A percentile compares a stretch with the other conserved stretches of the same genome.
These are phyloP conservation scores for Acrocephalus arundinaceus DNA, from an alignment of 2,113 vertebrate species.

Conservation along the genomic window DNA sequence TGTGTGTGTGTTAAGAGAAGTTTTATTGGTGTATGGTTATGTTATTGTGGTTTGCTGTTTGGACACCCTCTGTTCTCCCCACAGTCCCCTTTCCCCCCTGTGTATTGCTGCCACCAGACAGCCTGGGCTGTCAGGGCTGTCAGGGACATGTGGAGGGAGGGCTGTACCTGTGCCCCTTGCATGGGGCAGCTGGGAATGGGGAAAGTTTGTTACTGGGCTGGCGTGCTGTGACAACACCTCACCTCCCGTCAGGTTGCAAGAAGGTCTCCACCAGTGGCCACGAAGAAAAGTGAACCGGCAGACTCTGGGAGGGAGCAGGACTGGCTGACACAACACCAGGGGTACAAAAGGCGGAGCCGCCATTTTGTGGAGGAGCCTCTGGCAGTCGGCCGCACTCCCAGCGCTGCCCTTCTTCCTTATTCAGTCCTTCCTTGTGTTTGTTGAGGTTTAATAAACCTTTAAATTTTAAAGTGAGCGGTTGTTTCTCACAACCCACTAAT, in stretches of 20 bases:
- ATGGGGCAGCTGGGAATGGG: not conserved
- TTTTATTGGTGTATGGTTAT: not conserved
- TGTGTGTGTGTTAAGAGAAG: not conserved
- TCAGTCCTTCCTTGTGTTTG: not conserved
- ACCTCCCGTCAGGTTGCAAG: not conserved
- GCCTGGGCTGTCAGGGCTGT: not conserved
- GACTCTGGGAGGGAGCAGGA: not conserved
- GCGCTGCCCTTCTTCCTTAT: not conserved
- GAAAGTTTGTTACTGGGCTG: not conserved
- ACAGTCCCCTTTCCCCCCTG: not conserved
- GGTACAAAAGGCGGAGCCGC: not conserved
- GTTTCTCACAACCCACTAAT: not conserved
- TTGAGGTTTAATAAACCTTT: not conserved
- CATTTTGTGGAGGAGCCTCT: not conserved
- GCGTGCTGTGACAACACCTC: not conserved
- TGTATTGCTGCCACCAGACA: not conserved
- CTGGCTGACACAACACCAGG: not conserved
- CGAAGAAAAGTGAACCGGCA: not conserved
- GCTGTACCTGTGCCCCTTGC: not conserved
- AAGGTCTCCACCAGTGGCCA: not conserved
- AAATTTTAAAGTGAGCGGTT: not conserved
- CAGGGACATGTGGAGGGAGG: not conserved
- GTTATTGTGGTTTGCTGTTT: not conserved
- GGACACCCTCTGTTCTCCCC: not conserved
- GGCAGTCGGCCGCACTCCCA: not conserved